A percentile compares a stretch with the other conserved stretches of the same genome.
These are phyloP conservation scores for Plodia interpunctella DNA, from an alignment of 1,140 invertebrate genomes.

Conservation along the genomic window DNA sequence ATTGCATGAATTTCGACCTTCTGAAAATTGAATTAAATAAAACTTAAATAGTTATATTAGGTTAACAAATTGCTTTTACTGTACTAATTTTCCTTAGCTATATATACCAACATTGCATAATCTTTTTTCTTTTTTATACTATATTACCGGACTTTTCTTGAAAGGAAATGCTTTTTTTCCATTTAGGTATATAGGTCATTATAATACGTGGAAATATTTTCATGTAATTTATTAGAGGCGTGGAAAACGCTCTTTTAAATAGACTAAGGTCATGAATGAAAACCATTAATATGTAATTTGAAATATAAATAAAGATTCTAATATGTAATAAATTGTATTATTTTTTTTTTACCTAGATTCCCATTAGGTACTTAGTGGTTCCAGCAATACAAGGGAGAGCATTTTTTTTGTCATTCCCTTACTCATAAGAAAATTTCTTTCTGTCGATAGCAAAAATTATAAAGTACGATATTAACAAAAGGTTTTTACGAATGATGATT, in stretches of 20 bases:
- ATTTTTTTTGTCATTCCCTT: no score
- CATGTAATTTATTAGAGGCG: background rate
- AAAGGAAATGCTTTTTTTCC: background rate
- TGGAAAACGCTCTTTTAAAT: background rate
- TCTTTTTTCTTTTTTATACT: no score
- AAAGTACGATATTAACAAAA: no score
- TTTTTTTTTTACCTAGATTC: slow-evolving; percentile 6
- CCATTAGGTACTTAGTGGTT: no score
- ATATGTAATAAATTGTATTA: slow-evolving; percentile 13
- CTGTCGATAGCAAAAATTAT: no score
- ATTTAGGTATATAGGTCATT: slow-evolving; percentile 8
- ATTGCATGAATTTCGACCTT: background rate
- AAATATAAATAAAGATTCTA: slow-evolving; percentile 27
- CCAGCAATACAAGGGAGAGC: no score
- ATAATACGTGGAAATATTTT: slow-evolving; percentile 5
- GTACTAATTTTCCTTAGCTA: slow-evolving; percentile 3
- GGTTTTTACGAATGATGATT: no score
- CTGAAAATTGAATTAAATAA: slow-evolving; percentile 2
- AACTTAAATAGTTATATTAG: slow-evolving; percentile 7
- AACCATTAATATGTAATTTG: slow-evolving; percentile 23
- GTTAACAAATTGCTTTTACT: slow-evolving; percentile 8
- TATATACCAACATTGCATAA: background rate
- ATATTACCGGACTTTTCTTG: no score
- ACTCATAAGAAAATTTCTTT: no score
- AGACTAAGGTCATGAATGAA: slow-evolving; percentile 12